A percentile compares a stretch with the other conserved stretches of the same genome.
These are phyloP conservation scores for Nephrocerus scutellatus DNA, from an alignment of 2,888 invertebrate genomes.

Conservation along the genomic window DNA sequence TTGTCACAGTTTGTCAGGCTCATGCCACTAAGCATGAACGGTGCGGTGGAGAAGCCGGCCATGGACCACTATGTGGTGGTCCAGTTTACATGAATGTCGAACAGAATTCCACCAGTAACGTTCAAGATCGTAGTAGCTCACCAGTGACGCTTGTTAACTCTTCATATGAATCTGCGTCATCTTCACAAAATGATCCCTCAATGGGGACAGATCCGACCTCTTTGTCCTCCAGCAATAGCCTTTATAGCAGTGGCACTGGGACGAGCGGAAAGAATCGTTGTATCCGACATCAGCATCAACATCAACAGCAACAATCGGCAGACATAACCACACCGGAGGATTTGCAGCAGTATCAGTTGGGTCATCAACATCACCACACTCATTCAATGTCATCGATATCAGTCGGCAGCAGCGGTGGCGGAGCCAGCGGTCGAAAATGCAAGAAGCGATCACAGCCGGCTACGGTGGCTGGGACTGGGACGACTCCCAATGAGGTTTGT, in stretches of 20 bases:
- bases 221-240: constrained; percentile 33
- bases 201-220: constrained; percentile 35
- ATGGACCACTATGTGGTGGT: too few species aligned
- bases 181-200: constrained; percentile 29
- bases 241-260: constrained; percentile 33
- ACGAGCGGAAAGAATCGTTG: constrained; percentile 20
- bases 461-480: neutral
- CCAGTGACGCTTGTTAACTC: constrained; percentile 34
- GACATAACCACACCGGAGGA: constrained; percentile 36
- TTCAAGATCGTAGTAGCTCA: constrained; percentile 21
- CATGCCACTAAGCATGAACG: constrained; percentile 14
- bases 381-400: constrained; percentile 34
- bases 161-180: constrained; percentile 38
- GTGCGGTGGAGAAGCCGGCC: constrained; percentile 23
- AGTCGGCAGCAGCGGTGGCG: constrained; percentile 30
- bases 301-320: constrained; percentile 24
- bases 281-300: constrained; percentile 19
- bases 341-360: constrained; percentile 36
- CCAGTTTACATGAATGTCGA: constrained; percentile 35
- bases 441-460: constrained; percentile 21
- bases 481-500: constrained; percentile 32
- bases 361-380: constrained; percentile 26
- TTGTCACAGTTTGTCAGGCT: constrained; percentile 8
- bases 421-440: constrained; percentile 29
- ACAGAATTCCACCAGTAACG: neutral